Percentiles rank a stretch among this genome's conserved stretches.
phyloP scores from a whole-genome alignment of 2,113 vertebrate species.

The Leptosomus discolor region DNA sequence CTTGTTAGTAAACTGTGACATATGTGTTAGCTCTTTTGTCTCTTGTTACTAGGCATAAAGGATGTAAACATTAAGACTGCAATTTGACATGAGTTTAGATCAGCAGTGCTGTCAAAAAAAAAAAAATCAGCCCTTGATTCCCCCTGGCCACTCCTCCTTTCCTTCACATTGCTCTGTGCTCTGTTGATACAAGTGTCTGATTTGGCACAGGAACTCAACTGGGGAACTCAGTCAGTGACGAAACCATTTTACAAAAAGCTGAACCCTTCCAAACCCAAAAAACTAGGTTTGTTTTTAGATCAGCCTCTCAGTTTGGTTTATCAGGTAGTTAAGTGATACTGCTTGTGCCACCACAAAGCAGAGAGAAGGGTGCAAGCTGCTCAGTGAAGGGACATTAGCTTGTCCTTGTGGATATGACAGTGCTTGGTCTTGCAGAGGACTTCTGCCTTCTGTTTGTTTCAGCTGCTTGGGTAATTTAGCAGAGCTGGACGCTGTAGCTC shows the following conservation, averaged over 20 bases:
- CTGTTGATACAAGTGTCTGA: neutral
- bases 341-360: neutral
- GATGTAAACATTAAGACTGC: neutral
- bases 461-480: neutral
- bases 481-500: neutral
- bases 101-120: neutral
- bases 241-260: rapidly evolving
- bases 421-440: neutral
- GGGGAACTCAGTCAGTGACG: neutral
- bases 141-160: neutral
- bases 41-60: neutral
- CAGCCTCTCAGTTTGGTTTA: neutral
- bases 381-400: neutral
- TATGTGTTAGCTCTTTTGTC: neutral
- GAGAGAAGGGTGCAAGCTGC: neutral
- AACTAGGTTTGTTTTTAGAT: neutral
- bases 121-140: neutral
- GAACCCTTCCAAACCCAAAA: neutral
- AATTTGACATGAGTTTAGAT: neutral
- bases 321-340: neutral
- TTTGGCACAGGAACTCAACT: neutral
- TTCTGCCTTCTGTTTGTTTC: neutral
- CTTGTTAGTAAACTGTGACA: neutral
- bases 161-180: neutral
- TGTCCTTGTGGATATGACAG: neutral